Evolutionary conservation across 2,888 invertebrate species (phyloP).

Genomic region (Drosophila greeni): DNA sequence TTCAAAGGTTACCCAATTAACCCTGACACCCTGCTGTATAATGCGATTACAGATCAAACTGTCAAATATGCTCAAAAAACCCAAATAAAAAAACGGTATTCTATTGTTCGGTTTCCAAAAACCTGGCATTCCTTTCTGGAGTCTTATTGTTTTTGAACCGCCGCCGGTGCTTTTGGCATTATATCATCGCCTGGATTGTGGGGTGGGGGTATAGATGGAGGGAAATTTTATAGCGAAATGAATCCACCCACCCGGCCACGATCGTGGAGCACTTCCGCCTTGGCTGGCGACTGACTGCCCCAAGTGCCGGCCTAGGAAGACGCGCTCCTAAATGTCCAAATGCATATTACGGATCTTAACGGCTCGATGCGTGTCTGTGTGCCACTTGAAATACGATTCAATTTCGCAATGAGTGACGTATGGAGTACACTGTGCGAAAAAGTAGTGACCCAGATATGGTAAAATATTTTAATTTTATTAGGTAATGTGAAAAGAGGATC

Average conservation of each 20-base stretch:
- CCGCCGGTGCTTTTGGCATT: constrained; percentile 45
- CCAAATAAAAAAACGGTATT: constrained; percentile 2
- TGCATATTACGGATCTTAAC: constrained; percentile 50
- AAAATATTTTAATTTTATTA: neutral
- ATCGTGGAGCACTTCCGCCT: constrained; percentile 57
- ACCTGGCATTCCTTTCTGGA: constrained; percentile 6
- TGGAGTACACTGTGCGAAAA: neutral
- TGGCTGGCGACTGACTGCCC: constrained; percentile 9
- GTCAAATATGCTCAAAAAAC: neutral
- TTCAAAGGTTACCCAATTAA: neutral
- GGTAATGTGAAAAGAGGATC: too few relatives aligned
- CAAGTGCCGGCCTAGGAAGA: constrained; percentile 37
- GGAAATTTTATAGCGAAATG: constrained; percentile 11
- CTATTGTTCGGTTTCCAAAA: neutral
- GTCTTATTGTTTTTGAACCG: constrained; percentile 28
- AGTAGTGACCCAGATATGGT: neutral
- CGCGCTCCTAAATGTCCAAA: constrained; percentile 47
- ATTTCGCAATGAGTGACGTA: constrained; percentile 49
- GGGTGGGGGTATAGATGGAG: constrained; percentile 1
- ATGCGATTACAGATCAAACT: constrained; percentile 2
- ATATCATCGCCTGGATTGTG: constrained; percentile 51
- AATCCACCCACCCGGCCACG: constrained; percentile 21
- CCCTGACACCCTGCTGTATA: neutral
- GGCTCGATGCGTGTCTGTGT: constrained; percentile 48
- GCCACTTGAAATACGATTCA: constrained; percentile 68